phyloP scores from a whole-genome alignment of 2,113 vertebrate genomes.

The Myocastor coypus region DNA sequence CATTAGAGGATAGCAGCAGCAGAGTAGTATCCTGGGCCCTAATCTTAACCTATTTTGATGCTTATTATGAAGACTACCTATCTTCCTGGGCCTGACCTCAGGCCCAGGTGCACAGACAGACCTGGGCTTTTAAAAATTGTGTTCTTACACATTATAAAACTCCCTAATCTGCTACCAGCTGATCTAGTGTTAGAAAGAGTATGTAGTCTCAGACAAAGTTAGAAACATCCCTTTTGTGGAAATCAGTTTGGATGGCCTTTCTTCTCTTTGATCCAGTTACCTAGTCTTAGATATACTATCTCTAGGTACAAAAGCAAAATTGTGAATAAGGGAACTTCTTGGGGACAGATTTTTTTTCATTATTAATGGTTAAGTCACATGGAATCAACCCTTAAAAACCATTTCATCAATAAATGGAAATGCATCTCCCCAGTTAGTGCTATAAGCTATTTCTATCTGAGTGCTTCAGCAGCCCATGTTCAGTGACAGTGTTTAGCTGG shows the following conservation, averaged over 20 bases:
- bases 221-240: neutral
- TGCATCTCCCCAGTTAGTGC: neutral
- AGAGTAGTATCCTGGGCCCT: neutral
- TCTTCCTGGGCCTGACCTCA: neutral
- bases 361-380: conserved; percentile 29
- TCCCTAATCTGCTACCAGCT: neutral
- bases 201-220: conserved; percentile 3
- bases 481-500: neutral
- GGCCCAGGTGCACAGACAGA: neutral
- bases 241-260: neutral
- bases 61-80: neutral
- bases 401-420: conserved; percentile 20
- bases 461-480: neutral
- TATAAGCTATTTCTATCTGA: conserved; percentile 24
- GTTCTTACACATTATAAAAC: neutral
- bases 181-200: neutral
- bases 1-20: neutral
- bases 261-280: neutral
- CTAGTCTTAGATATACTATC: neutral
- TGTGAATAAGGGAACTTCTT: neutral
- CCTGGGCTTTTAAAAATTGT: neutral
- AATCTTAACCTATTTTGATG: neutral
- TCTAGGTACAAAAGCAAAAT: conserved; percentile 9
- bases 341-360: neutral
- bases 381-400: neutral